phyloP scores from a whole-genome alignment of 2,797 vertebrate genomes.

The Acipenser oxyrinchus region DNA sequence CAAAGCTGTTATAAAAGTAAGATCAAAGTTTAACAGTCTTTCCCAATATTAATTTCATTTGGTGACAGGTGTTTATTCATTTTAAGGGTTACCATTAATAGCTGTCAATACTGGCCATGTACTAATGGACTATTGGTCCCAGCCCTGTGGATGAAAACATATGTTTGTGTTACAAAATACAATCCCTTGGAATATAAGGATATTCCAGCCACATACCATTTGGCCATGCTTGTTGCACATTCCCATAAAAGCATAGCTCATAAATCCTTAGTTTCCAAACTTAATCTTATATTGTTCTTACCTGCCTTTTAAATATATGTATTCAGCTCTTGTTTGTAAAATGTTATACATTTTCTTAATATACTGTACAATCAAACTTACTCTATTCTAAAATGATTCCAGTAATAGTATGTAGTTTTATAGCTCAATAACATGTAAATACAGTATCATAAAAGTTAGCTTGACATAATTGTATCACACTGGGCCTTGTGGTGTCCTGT shows the following conservation, averaged over 20 bases:
- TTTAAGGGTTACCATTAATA: slow-evolving; percentile 40
- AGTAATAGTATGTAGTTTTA: slow-evolving; percentile 52
- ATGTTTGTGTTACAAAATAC: slow-evolving; percentile 35
- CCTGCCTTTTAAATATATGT: slow-evolving; percentile 40
- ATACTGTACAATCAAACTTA: slow-evolving; percentile 60
- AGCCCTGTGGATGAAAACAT: slow-evolving; percentile 46
- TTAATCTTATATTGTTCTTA: slow-evolving; percentile 51
- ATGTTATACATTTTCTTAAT: slow-evolving; percentile 28
- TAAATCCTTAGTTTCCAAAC: slow-evolving; percentile 43
- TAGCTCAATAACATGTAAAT: slow-evolving; percentile 53
- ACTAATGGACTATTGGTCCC: slow-evolving; percentile 53
- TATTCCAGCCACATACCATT: slow-evolving; percentile 46
- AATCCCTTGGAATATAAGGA: slow-evolving; percentile 43
- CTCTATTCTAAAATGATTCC: slow-evolving; percentile 53
- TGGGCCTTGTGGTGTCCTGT: slow-evolving; percentile 38
- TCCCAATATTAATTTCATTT: slow-evolving; percentile 56
- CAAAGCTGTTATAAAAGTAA: slow-evolving; percentile 67
- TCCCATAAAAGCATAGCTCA: slow-evolving; percentile 49
- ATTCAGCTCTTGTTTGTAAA: slow-evolving; percentile 35
- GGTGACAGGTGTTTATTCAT: slow-evolving; percentile 50
- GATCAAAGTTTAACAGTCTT: slow-evolving; percentile 70
- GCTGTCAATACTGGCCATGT: slow-evolving; percentile 53
- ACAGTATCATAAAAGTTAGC: slow-evolving; percentile 45
- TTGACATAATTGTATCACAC: slow-evolving; percentile 57
- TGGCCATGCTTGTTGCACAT: slow-evolving; percentile 55